Percentiles rank a stretch among this genome's conserved stretches.
These are phyloP conservation scores for Drosophila sordidula DNA, from an alignment of 2,888 invertebrate genomes.

Conservation along the genomic window DNA sequence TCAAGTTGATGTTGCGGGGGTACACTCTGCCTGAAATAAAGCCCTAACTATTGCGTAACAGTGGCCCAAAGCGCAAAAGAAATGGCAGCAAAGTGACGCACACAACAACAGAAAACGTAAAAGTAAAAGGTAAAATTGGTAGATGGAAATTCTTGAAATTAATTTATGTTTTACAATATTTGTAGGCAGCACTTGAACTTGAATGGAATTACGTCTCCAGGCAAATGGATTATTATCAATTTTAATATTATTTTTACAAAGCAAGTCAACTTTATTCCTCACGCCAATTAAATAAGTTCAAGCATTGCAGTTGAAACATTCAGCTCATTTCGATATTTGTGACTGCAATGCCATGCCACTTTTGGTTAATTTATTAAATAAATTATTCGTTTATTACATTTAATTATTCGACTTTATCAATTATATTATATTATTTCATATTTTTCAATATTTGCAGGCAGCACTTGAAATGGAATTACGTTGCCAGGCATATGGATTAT, in stretches of 20 bases:
- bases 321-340: no score
- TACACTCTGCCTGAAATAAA: conserved; percentile 22
- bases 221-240: conserved; percentile 5
- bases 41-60: conserved; percentile 58
- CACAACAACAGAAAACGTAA: conserved; percentile 7
- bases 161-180: conserved; percentile 45
- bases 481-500: no score
- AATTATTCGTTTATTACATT: no score
- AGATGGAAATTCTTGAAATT: conserved; percentile 49
- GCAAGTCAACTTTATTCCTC: neutral
- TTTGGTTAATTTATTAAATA: no score
- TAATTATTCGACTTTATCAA: no score
- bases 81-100: conserved; percentile 32
- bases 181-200: conserved; percentile 1
- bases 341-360: no score
- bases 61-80: conserved; percentile 29
- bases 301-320: neutral
- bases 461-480: no score
- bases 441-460: no score
- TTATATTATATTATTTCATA: no score
- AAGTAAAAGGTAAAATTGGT: conserved; percentile 19
- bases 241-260: neutral
- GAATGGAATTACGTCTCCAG: conserved; percentile 4
- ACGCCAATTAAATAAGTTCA: neutral
- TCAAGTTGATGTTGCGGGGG: conserved; percentile 18